These are phyloP conservation scores for Phalacrocorax brasilianus DNA, from an alignment of 2,113 vertebrate genomes.

Conservation along the genomic window DNA sequence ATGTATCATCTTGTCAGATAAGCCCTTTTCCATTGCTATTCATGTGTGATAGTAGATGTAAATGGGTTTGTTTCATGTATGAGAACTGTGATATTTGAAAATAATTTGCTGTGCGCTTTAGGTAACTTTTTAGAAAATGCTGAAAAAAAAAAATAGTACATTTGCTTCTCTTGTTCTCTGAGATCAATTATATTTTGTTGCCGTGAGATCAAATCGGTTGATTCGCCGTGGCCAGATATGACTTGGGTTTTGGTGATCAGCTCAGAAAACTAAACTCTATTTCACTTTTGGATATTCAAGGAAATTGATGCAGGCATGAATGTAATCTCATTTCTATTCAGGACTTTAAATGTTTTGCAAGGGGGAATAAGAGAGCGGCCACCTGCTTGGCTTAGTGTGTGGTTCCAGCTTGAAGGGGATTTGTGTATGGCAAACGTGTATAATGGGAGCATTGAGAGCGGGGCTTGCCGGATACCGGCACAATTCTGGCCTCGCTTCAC, in stretches of 20 bases:
- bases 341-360: neutral
- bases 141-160: neutral
- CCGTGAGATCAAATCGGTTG: neutral
- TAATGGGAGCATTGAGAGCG: neutral
- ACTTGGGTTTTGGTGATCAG: neutral
- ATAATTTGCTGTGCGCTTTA: neutral
- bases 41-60: neutral
- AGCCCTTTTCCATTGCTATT: neutral
- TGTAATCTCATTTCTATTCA: neutral
- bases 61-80: neutral
- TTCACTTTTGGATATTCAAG: neutral
- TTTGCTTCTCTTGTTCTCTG: neutral
- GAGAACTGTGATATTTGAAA: neutral
- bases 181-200: neutral
- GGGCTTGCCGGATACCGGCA: neutral
- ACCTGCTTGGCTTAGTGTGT: conserved; percentile 16
- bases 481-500: neutral
- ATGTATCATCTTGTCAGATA: neutral
- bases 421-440: neutral
- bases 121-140: neutral
- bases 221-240: neutral
- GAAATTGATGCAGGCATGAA: neutral
- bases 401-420: neutral
- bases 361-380: neutral
- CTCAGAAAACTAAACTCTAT: neutral